These are phyloP conservation scores for Sialis fuliginosa DNA, from an alignment of 2,888 invertebrate species.

Conservation along the genomic window DNA sequence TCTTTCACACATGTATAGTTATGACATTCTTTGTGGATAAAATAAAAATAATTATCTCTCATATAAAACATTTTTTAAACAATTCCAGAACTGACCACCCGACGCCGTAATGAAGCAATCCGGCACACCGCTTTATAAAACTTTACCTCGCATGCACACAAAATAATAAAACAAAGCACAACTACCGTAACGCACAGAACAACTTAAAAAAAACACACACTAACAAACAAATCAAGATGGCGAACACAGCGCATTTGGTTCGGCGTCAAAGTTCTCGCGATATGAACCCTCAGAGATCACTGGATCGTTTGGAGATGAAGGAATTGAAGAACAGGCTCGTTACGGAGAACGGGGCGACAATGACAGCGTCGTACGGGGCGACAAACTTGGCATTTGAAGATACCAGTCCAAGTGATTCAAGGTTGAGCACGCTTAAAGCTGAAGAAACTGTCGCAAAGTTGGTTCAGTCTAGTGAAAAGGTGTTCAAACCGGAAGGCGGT, in stretches of 20 bases:
- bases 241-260: slow-evolving; percentile 77
- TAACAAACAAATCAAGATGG: slow-evolving; percentile 38
- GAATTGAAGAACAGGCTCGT: slow-evolving; percentile 70
- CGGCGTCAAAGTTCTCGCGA: slow-evolving; percentile 79
- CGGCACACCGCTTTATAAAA: too few relatives aligned
- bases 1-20: too few relatives aligned
- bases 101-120: too few relatives aligned
- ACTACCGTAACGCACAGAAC: too few relatives aligned
- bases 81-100: too few relatives aligned
- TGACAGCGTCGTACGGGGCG: slow-evolving; percentile 57
- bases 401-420: slow-evolving; percentile 33
- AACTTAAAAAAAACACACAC: background rate
- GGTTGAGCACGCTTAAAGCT: slow-evolving; percentile 16
- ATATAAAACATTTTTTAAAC: too few relatives aligned
- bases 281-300: slow-evolving; percentile 55
- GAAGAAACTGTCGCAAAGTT: slow-evolving; percentile 3
- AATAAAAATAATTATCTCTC: too few relatives aligned
- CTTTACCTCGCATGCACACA: too few relatives aligned
- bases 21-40: too few relatives aligned
- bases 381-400: slow-evolving; percentile 71
- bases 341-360: slow-evolving; percentile 44
- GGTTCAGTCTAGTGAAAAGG: slow-evolving; percentile 28
- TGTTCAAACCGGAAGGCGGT: slow-evolving; percentile 46
- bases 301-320: slow-evolving; percentile 73
- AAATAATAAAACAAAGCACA: too few relatives aligned